These are phyloP conservation scores for Esperia sulphurella DNA, from an alignment of 2,888 invertebrate species.

Conservation along the genomic window DNA sequence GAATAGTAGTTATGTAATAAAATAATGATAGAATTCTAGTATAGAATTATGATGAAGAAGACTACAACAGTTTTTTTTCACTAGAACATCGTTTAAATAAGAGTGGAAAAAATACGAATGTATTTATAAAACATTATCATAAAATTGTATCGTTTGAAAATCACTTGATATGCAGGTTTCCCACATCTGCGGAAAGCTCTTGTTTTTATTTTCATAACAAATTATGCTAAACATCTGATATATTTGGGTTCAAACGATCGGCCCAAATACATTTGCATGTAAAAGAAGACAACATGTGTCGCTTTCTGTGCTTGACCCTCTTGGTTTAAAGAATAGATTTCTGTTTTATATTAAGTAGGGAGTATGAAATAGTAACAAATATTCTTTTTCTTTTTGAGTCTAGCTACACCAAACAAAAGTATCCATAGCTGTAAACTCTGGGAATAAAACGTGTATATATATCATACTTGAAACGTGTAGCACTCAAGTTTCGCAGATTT, in stretches of 20 bases:
- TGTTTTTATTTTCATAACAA: constrained; percentile 50
- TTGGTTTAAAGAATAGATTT: neutral
- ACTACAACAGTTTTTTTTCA: neutral
- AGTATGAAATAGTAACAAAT: no score
- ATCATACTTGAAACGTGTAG: neutral
- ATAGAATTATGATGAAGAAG: no score
- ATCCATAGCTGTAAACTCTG: neutral
- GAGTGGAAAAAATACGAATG: neutral
- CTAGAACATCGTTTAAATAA: neutral
- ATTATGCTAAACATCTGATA: constrained; percentile 62
- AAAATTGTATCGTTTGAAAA: neutral
- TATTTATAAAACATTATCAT: neutral
- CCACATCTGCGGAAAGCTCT: constrained; percentile 28
- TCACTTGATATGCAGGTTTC: constrained; percentile 17
- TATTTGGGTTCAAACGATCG: constrained; percentile 52
- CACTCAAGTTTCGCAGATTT: neutral
- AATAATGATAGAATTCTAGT: no score
- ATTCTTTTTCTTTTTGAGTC: no score
- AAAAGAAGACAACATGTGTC: constrained; percentile 51
- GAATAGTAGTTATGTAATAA: no score
- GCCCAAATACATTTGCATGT: constrained; percentile 52
- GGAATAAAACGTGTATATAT: neutral
- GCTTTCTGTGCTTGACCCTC: constrained; percentile 1
- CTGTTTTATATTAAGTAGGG: no score
- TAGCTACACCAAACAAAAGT: neutral